phyloP scores from a whole-genome alignment of 2,888 invertebrate species.

The Cephus pygmeus region DNA sequence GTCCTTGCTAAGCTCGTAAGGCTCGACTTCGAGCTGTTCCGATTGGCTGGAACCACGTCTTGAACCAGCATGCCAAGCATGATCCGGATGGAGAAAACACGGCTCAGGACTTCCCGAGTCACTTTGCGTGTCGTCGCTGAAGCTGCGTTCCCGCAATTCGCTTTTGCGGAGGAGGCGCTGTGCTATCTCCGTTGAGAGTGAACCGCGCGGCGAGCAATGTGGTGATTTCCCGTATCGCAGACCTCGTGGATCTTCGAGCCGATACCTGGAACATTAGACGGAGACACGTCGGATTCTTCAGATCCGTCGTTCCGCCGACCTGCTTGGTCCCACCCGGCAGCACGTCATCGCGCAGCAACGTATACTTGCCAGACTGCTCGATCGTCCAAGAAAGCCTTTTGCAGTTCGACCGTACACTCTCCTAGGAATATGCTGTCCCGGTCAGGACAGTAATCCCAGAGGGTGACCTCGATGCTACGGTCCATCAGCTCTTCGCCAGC shows the following conservation, averaged over 20 bases:
- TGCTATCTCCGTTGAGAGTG: constrained; percentile 75
- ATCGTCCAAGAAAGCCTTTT: constrained; percentile 88
- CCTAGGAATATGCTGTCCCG: constrained; percentile 85
- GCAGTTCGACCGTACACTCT: constrained; percentile 83
- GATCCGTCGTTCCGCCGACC: neutral
- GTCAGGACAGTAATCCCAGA: constrained; percentile 89
- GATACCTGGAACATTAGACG: constrained; percentile 68
- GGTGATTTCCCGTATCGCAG: constrained; percentile 78
- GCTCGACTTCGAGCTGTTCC: constrained; percentile 86
- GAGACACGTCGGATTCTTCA: neutral
- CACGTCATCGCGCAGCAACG: too few species aligned
- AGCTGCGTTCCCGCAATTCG: constrained; percentile 76
- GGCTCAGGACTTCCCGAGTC: constrained; percentile 66
- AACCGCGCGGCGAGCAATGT: constrained; percentile 83
- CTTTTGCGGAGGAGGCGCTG: constrained; percentile 75
- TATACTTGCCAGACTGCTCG: constrained; percentile 80
- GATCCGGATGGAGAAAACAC: constrained; percentile 86
- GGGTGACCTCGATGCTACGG: constrained; percentile 84
- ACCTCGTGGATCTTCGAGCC: constrained; percentile 82
- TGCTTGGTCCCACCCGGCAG: too few species aligned
- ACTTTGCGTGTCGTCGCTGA: constrained; percentile 65
- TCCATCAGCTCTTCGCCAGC: constrained; percentile 84
- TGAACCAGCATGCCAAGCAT: constrained; percentile 82
- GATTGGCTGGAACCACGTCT: constrained; percentile 90
- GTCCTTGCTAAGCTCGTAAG: constrained; percentile 86